Conservation (phyloP, 2,888 invertebrate genomes). For the Nineta flava region DNA sequence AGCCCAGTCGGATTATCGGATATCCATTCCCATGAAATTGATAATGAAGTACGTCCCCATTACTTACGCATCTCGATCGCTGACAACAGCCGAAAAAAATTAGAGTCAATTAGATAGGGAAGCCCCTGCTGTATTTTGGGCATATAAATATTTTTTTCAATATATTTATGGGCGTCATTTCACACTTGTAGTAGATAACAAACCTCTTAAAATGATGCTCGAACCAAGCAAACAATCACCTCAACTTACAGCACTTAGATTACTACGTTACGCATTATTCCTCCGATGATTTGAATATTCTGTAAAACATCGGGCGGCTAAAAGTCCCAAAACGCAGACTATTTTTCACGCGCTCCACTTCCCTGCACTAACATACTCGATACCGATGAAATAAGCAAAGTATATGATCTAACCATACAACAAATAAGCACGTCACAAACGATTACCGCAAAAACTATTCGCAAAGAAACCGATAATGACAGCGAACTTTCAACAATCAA, state of each 20-base stretch:
- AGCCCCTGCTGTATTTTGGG: neutral
- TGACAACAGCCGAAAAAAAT: neutral
- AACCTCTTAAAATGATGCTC: neutral
- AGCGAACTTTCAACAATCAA: neutral
- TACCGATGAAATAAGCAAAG: neutral
- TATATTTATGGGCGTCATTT: neutral
- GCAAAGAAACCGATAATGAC: neutral
- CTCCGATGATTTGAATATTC: neutral
- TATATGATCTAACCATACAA: neutral
- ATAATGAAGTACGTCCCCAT: neutral
- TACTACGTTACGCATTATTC: neutral
- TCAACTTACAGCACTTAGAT: neutral
- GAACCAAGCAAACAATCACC: neutral
- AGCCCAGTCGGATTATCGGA: neutral
- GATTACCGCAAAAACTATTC: neutral
- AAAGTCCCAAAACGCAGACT: neutral
- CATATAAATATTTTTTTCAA: neutral
- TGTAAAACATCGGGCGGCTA: neutral
- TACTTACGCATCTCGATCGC: neutral
- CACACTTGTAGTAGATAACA: neutral
- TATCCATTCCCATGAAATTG: neutral
- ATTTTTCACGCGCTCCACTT: neutral
- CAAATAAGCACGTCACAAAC: neutral
- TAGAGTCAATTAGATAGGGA: neutral
- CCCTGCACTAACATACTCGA: neutral